These are phyloP conservation scores for Canis aureus DNA, from an alignment of 2,113 vertebrate genomes.

Conservation along the genomic window DNA sequence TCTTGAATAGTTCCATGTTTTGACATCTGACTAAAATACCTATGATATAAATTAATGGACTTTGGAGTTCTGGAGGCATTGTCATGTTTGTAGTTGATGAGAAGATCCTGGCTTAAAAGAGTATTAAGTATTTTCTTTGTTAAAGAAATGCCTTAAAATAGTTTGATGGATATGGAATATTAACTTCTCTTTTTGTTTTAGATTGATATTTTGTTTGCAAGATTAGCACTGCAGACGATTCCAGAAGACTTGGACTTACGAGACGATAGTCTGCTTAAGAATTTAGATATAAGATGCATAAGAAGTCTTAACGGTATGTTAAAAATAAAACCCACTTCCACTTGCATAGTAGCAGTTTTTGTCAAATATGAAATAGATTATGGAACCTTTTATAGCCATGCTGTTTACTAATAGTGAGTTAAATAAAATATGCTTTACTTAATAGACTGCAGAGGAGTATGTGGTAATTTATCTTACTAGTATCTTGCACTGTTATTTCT, in stretches of 20 bases:
- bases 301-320: conserved; percentile 95
- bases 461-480: background rate
- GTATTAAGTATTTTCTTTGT: background rate
- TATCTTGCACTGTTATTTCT: background rate
- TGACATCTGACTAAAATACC: background rate
- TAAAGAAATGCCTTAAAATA: conserved; percentile 49
- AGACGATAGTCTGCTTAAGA: conserved; percentile 92
- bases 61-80: background rate
- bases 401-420: conserved; percentile 20
- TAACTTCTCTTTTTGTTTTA: conserved; percentile 82
- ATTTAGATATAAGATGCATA: conserved; percentile 94
- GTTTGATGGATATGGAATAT: conserved; percentile 31
- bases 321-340: conserved; percentile 59
- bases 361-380: conserved; percentile 11
- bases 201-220: conserved; percentile 97
- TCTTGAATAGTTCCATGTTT: background rate
- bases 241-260: conserved; percentile 93
- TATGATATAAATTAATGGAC: background rate
- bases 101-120: background rate
- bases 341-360: conserved; percentile 48
- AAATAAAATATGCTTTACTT: background rate
- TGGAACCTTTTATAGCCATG: conserved; percentile 11
- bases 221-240: conserved; percentile 93
- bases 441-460: background rate
- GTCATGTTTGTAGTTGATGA: background rate